Evolutionary conservation across 2,888 invertebrate genomes (phyloP), one percentile per base, ranked within the genome.

Genomic region (Latrodectus elegans): DNA sequence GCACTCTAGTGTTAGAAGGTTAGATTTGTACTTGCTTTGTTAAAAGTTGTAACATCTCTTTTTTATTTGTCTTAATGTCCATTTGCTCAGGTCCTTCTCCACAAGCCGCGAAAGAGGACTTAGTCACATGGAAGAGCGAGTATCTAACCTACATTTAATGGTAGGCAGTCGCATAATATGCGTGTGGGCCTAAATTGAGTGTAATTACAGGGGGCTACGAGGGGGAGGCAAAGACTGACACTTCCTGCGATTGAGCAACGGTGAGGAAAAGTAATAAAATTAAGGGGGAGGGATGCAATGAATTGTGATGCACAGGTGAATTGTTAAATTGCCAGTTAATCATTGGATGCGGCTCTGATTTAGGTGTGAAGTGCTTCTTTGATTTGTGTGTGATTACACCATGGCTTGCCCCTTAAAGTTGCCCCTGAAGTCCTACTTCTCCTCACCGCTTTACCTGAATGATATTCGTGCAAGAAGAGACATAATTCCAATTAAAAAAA

Each of bases 311-410:
- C 84, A 84, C 84, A 84, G 77, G 84, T 84, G 84, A 84, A 86
- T 86, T 81, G 86, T 81, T 86, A 81, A 86, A 86, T 86, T 86
- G 81, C 81, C 76, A 72, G 76, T 77, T 86, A 86, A 86, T 86
- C 79, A 80, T 72, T 71, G 67, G 65, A 65, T 73, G 77, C 73
- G 78, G 73, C 74, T 85, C 74, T 75, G 70, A 52, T 71, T 51
- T 64, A 78, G 84, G 84, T 84, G 84, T 67, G 77, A 76, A 78
- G 70, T 77, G 67, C 64, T 84, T 51, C 55, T 70, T 73, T 52
- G 53, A 81, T 65, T 81, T 22, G 64, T 75, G 53, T 10, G 26
- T 15, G 60, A 60, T 60, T 60, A 17, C 71, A 26, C 51, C 82
- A 55, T 76, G 83, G 53, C 49, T 51, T 49, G 53, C 73, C 55